Conservation (phyloP, 2,888 invertebrate species). For the Lepetodrilus schrolli region DNA sequence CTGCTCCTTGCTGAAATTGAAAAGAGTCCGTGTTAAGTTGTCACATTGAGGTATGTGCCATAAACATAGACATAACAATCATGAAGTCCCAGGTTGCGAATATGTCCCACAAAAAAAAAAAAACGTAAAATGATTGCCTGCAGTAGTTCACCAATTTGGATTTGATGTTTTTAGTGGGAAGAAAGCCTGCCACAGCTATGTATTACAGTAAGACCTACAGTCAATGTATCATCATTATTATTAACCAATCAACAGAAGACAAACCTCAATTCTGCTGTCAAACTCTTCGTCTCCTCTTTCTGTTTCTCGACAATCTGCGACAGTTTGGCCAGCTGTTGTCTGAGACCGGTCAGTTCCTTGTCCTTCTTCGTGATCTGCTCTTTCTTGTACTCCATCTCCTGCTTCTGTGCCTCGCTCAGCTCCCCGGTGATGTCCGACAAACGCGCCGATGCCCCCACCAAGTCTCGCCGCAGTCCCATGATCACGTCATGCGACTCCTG, state of each 20-base stretch:
- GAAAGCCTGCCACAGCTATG: no score
- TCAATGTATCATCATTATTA: no score
- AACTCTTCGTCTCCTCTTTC: constrained; percentile 64
- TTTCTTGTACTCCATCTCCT: constrained; percentile 71
- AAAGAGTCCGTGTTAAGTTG: no score
- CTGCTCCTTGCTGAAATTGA: constrained; percentile 66
- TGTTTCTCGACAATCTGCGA: constrained; percentile 74
- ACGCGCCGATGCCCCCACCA: constrained; percentile 72
- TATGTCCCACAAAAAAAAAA: no score
- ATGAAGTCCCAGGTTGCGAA: no score
- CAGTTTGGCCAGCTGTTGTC: constrained; percentile 73
- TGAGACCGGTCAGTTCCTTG: constrained; percentile 66
- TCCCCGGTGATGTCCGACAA: constrained; percentile 74
- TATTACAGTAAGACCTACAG: no score
- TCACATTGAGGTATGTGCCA: no score
- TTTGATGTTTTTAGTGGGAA: no score
- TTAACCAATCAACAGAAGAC: background rate
- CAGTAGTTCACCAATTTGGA: no score
- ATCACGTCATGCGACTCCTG: constrained; percentile 72
- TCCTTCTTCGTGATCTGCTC: constrained; percentile 61
- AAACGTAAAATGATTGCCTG: background rate
- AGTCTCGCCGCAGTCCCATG: constrained; percentile 70
- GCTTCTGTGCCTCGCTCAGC: constrained; percentile 74
- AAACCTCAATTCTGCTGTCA: constrained; percentile 66
- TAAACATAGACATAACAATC: background rate